Evolutionary conservation across 2,888 invertebrate species (phyloP).

Genomic region (Bruchidius siliquastri): DNA sequence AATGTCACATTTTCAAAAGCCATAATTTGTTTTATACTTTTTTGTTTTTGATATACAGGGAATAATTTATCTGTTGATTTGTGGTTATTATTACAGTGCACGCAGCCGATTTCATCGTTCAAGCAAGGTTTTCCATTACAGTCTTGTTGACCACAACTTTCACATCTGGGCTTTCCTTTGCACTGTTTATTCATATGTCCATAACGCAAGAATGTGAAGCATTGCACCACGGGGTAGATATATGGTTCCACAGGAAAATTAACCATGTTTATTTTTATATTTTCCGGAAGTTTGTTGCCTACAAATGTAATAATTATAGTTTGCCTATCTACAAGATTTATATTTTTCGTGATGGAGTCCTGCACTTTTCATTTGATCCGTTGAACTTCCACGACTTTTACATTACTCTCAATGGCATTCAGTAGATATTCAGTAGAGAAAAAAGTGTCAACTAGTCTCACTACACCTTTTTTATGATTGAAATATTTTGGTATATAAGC

Average conservation of each 20-base stretch:
- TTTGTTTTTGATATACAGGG: constrained; percentile 6
- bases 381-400: background rate
- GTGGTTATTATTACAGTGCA: constrained; percentile 3
- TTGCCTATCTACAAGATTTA: background rate
- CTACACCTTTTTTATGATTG: background rate
- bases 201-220: constrained; percentile 2
- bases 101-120: background rate
- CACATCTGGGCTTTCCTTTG: constrained; percentile 1
- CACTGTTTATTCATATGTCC: constrained; percentile 5
- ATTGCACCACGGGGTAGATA: constrained; percentile 1
- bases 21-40: constrained; percentile 5
- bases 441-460: background rate
- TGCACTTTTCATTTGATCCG: background rate
- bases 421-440: background rate
- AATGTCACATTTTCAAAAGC: constrained; percentile 3
- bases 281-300: background rate
- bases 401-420: background rate
- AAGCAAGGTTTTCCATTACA: background rate
- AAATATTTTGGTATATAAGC: background rate
- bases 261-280: background rate
- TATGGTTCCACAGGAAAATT: constrained; percentile 1
- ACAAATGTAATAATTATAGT: background rate
- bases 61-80: constrained; percentile 1
- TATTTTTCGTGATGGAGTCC: background rate
- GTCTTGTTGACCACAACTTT: background rate